Base-by-base conservation (phyloP, 1,140 invertebrate genomes). In the Drosophila teissieri region DNA sequence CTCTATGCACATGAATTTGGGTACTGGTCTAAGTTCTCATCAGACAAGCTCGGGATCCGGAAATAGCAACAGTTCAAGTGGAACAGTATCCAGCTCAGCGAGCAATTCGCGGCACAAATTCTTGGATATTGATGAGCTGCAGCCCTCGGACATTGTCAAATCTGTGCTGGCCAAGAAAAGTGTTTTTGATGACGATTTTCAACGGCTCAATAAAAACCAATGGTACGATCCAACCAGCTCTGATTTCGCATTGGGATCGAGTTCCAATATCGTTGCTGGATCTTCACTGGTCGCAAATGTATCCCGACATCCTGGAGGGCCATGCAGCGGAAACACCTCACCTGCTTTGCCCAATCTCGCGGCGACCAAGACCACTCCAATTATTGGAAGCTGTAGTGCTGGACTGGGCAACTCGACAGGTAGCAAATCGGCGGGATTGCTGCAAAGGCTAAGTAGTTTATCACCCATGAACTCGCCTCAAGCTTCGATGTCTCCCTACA, bases 181-280 rank as follows among this genome's bases (percentile, higher is more conserved):
- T 54, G 97, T 99, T 11, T 98, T 99, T 92, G 98, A 99, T 91
- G 98, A 99, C 92, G 98, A 99, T 91, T 96, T 96, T 12, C 98
- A 98, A 91, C 94, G 98, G 10, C 93, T 99, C 17, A 98, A 99
- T 92, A 97, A 98, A 81, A 94, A 95, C 80, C 95, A 98, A 78
- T 97, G 97, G 92, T 97, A 97, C 90, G 96, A 97, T 92, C 96
- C 96, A 51, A 57, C 69, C 2, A 58, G 70, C 12, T 69, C 62
- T 0, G 90, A 91, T 37, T 79, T 79, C 12, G 60, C 34, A 17
- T 3, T 78, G n/a, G 64, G 77, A 22, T 74, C 78, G 0, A 56
- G 37, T 52, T 52, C 72, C 11, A 73, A 15, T 15, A 22, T 67
- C 27, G 4, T 19, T 7, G 19, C 52, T 0, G 64, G 61, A 0